Evolutionary conservation across 2,888 invertebrate species (phyloP).

Genomic region (Callimorpha dominula): DNA sequence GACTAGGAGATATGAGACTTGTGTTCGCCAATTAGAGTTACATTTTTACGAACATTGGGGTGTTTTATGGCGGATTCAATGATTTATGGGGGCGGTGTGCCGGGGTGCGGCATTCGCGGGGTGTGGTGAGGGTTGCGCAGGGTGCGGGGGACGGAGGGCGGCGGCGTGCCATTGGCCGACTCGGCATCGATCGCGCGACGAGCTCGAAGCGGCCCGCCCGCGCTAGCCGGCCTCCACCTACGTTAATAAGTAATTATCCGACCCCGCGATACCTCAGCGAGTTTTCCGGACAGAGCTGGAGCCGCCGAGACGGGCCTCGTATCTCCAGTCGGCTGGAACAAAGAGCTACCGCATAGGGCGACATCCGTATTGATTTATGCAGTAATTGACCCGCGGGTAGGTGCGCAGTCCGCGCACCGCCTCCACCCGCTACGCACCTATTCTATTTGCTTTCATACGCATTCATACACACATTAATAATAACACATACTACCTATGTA

Average conservation of each 20-base stretch:
- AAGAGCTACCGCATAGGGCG: slow-evolving; percentile 80
- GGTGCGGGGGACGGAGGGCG: slow-evolving; percentile 76
- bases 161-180: slow-evolving; percentile 85
- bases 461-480: slow-evolving; percentile 44
- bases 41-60: slow-evolving; percentile 85
- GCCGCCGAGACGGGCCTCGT: slow-evolving; percentile 81
- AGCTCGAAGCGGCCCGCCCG: slow-evolving; percentile 83
- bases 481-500: background rate
- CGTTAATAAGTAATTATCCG: slow-evolving; percentile 87
- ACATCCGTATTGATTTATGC: slow-evolving; percentile 83
- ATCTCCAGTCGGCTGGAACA: slow-evolving; percentile 82
- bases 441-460: slow-evolving; percentile 67
- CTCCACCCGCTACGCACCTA: slow-evolving; percentile 69
- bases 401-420: slow-evolving; percentile 73
- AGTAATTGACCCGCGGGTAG: slow-evolving; percentile 81
- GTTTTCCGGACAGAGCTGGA: slow-evolving; percentile 83
- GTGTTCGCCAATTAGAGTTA: slow-evolving; percentile 85
- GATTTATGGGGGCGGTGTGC: slow-evolving; percentile 85
- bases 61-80: slow-evolving; percentile 86
- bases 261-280: slow-evolving; percentile 84
- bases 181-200: slow-evolving; percentile 84
- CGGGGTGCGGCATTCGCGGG: slow-evolving; percentile 73
- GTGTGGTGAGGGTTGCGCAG: slow-evolving; percentile 79
- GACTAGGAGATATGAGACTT: slow-evolving; percentile 77
- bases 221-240: slow-evolving; percentile 85